A percentile compares a stretch with the other conserved stretches of the same genome.
phyloP scores from a whole-genome alignment of 2,797 vertebrate genomes.

The Tauraco hartlaubi region DNA sequence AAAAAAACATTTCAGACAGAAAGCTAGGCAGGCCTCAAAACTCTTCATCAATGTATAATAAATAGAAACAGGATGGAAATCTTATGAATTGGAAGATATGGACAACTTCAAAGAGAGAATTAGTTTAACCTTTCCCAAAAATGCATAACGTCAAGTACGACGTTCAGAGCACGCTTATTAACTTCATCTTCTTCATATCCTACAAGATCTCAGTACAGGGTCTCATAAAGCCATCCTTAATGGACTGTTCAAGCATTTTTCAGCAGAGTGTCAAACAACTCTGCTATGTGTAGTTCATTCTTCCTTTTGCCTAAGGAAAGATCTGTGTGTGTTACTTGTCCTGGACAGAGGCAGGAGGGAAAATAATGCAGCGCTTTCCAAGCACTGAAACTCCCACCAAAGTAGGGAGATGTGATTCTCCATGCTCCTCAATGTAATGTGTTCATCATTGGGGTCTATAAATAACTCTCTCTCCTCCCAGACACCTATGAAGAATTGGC shows the following conservation, averaged over 20 bases:
- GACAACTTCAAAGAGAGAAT: not conserved
- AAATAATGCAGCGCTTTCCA: not conserved
- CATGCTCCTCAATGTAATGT: rapidly evolving
- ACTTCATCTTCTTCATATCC: not conserved
- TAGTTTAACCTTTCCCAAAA: not conserved
- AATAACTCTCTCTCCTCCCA: not conserved
- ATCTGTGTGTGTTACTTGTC: not conserved
- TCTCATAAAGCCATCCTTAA: not conserved
- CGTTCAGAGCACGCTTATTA: not conserved
- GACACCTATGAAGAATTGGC: not conserved
- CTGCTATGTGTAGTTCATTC: not conserved
- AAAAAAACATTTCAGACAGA: not conserved
- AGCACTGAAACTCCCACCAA: not conserved
- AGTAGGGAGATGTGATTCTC: not conserved
- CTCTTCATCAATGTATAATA: not conserved
- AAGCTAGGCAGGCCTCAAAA: not conserved
- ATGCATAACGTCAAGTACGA: not conserved
- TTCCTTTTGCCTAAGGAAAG: not conserved
- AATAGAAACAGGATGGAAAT: not conserved
- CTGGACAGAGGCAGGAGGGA: not conserved
- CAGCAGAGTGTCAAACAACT: not conserved
- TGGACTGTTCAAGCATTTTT: not conserved
- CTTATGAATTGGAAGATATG: not conserved
- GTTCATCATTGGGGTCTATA: not conserved
- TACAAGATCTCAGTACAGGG: not conserved